These are phyloP conservation scores for Drosophila melanica DNA, from an alignment of 1,140 invertebrate genomes.

Conservation along the genomic window DNA sequence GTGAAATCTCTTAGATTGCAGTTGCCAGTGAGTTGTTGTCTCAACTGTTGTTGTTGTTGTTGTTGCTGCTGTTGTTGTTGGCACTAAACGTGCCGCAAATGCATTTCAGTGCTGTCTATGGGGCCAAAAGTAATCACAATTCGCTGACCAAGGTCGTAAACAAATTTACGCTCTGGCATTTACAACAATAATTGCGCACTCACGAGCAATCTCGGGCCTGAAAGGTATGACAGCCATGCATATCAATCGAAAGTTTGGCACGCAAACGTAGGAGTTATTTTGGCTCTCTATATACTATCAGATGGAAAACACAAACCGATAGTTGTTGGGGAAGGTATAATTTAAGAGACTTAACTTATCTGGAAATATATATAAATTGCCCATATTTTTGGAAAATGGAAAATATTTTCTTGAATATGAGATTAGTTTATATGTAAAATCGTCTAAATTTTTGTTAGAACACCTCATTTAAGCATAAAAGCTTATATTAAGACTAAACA, in stretches of 20 bases:
- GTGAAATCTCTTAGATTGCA: constrained; percentile 54
- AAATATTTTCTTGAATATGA: too few relatives aligned
- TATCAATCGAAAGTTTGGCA: constrained; percentile 33
- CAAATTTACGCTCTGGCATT: constrained; percentile 41
- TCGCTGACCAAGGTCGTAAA: constrained; percentile 41
- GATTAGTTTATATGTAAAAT: too few relatives aligned
- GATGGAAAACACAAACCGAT: too few relatives aligned
- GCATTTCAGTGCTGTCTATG: constrained; percentile 25
- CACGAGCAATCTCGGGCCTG: constrained; percentile 6
- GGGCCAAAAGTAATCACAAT: constrained; percentile 34
- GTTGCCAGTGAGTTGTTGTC: background rate
- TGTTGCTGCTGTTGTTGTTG: constrained; percentile 1
- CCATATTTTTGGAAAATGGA: too few relatives aligned
- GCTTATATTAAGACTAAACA: too few relatives aligned
- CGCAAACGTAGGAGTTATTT: constrained; percentile 1
- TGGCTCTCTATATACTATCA: background rate
- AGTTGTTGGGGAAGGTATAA: too few relatives aligned
- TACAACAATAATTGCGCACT: constrained; percentile 25
- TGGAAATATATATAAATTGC: too few relatives aligned
- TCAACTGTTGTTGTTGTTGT: background rate
- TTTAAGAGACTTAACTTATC: too few relatives aligned
- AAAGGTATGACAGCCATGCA: constrained; percentile 21
- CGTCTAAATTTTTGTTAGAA: too few relatives aligned
- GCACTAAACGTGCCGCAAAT: constrained; percentile 41
- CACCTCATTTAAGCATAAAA: too few relatives aligned